Evolutionary conservation across 2,797 vertebrate species (phyloP).

Genomic region (Cryptoprocta ferox): DNA sequence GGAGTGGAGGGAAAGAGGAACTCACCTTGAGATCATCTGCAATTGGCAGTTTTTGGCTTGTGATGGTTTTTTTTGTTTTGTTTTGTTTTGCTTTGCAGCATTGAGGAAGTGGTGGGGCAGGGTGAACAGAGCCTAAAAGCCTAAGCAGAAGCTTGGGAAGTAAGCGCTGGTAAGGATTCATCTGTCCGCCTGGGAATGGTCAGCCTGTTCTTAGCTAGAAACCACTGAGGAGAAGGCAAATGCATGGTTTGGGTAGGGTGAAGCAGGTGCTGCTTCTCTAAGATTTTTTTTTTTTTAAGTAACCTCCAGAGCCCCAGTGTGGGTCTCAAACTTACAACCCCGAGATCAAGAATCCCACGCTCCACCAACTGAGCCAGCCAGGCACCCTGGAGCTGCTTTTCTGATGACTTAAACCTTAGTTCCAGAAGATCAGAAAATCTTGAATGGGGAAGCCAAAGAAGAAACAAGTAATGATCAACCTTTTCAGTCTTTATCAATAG

Average conservation of each 20-base stretch:
- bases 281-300: neutral
- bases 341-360: neutral
- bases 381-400: neutral
- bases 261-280: neutral
- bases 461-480: neutral
- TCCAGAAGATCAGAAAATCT: conserved; percentile 47
- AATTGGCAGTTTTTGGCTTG: neutral
- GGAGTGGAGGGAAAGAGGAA: neutral
- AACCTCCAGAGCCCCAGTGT: neutral
- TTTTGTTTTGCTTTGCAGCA: neutral
- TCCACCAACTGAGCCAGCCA: neutral
- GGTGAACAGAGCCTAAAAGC: neutral
- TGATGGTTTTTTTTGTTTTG: neutral
- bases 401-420: conserved; percentile 25
- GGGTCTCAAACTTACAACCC: neutral
- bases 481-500: conserved; percentile 19
- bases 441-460: neutral
- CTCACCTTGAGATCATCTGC: neutral
- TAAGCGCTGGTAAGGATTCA: neutral
- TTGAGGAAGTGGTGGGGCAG: conserved; percentile 20
- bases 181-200: neutral
- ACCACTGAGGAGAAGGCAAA: neutral
- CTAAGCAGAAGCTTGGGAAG: neutral
- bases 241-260: neutral
- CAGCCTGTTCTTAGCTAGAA: neutral